Evolutionary conservation across 2,888 invertebrate genomes (phyloP).

Genomic region (Cryptophagus acutangulus): DNA sequence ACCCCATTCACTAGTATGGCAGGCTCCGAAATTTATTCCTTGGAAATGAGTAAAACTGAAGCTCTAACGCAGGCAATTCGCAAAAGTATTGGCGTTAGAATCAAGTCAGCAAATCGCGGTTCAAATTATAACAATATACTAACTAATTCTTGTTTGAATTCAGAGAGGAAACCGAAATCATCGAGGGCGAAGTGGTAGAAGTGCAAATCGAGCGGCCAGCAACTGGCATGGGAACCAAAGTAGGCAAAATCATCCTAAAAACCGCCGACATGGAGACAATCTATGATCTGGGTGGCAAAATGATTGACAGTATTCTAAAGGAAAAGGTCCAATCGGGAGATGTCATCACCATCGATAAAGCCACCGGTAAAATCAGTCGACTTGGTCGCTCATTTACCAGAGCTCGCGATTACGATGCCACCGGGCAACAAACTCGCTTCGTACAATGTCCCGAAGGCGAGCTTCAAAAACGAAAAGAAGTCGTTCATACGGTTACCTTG

Average conservation of each 20-base stretch:
- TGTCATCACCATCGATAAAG: conserved; percentile 97
- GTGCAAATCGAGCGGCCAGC: conserved; percentile 94
- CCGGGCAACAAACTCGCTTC: conserved; percentile 76
- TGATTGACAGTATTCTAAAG: conserved; percentile 94
- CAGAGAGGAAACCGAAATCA: conserved; percentile 96
- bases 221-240: conserved; percentile 79
- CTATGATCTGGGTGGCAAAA: conserved; percentile 96
- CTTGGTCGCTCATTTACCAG: conserved; percentile 93
- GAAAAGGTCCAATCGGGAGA: conserved; percentile 96
- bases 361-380: conserved; percentile 64
- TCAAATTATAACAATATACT: conserved; percentile 2
- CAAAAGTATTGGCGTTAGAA: conserved; percentile 92
- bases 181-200: conserved; percentile 98
- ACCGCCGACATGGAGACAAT: conserved; percentile 99
- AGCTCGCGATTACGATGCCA: conserved; percentile 97
- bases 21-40: conserved; percentile 95
- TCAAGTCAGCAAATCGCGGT: conserved; percentile 37
- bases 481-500: conserved; percentile 95
- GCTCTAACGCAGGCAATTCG: conserved; percentile 94
- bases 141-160: not conserved
- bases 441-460: conserved; percentile 99
- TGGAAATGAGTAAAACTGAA: conserved; percentile 99
- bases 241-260: conserved; percentile 93
- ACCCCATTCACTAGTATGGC: conserved; percentile 99
- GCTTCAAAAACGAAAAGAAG: conserved; percentile 95